Base-by-base conservation (phyloP, 2,113 vertebrate species). In the Onychostoma macrolepis region DNA sequence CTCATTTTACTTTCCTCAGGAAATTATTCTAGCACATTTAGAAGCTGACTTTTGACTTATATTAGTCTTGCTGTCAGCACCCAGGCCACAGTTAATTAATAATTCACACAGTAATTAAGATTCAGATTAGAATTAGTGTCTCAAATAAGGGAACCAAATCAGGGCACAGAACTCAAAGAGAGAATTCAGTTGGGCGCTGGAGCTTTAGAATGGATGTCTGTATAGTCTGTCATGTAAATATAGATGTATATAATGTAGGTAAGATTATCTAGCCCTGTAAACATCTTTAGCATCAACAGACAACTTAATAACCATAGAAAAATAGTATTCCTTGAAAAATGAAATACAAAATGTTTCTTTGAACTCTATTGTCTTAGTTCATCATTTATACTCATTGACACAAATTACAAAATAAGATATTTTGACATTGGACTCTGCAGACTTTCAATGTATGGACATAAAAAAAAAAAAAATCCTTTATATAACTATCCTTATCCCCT, bases 61-160 rank as follows among this genome's bases (percentile, higher is more conserved):
- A 91, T 92, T 90, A 90, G 89, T 92, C 87, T 90, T 88, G 85
- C 86, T 86, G 89, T 89, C 89, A 89, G 84, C 85, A 81, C 87
- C 91, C 88, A 86, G 90, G 91, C 88, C 93, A 92, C 89, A 89
- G 93, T 91, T 94, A 92, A 95, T 96, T 92, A 95, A 96, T 95
- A 94, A 96, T 96, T 90, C 93, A 95, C 92, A 94, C 76, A 94
- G 94, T 93, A 95, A 95, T 95, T 94, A 91, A 87, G 92, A 91
- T 89, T 88, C 88, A 92, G 93, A 94, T 90, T 92, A 82, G 92
- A 92, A 94, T 94, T 93, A 93, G 87, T 91, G 92, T 87, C 92
- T 93, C 94, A 83, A 93, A 94, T 92, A 88, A 92, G 77, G 91
- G 76, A 88, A 75, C 9, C 89, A 93, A 93, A 92, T 88, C 86